Conservation (phyloP, 1,140 invertebrate genomes). For the Drosophila lini region DNA sequence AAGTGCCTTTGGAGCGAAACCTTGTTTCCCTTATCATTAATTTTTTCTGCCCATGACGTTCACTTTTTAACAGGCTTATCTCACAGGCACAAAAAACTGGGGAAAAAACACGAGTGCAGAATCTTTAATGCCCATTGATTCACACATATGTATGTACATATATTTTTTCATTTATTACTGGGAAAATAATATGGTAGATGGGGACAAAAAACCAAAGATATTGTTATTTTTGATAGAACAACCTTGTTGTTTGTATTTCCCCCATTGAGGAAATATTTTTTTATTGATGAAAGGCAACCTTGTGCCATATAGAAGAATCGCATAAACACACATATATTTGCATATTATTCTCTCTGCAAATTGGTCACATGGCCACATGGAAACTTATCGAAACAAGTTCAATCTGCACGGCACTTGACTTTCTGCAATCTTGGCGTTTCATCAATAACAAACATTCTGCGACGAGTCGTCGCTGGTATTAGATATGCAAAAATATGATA, state of each 20-base stretch:
- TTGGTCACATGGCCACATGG: conserved; percentile 23
- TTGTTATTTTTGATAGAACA: background rate
- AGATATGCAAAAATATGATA: conserved; percentile 74
- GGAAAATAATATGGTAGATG: conserved; percentile 3
- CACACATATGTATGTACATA: background rate
- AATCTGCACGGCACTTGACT: conserved; percentile 21
- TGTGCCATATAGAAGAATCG: background rate
- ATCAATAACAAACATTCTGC: conserved; percentile 34
- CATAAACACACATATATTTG: conserved; percentile 12
- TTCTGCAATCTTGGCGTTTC: conserved; percentile 54
- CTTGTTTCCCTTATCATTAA: conserved; percentile 49
- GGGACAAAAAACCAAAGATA: background rate
- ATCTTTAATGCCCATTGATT: conserved; percentile 28
- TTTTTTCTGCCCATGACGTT: conserved; percentile 52
- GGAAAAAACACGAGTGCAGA: conserved; percentile 30
- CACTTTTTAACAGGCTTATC: conserved; percentile 53
- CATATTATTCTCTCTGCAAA: conserved; percentile 14
- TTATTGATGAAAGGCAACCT: conserved; percentile 16
- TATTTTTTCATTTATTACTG: conserved; percentile 2
- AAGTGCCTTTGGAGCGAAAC: conserved; percentile 39
- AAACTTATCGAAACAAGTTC: conserved; percentile 15
- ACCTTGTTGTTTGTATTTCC: background rate
- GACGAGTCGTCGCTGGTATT: conserved; percentile 29
- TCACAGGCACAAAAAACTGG: conserved; percentile 10
- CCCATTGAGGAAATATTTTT: background rate